Evolutionary conservation across 2,888 invertebrate species (phyloP).

Genomic region (Thysanoteuthis rhombus): DNA sequence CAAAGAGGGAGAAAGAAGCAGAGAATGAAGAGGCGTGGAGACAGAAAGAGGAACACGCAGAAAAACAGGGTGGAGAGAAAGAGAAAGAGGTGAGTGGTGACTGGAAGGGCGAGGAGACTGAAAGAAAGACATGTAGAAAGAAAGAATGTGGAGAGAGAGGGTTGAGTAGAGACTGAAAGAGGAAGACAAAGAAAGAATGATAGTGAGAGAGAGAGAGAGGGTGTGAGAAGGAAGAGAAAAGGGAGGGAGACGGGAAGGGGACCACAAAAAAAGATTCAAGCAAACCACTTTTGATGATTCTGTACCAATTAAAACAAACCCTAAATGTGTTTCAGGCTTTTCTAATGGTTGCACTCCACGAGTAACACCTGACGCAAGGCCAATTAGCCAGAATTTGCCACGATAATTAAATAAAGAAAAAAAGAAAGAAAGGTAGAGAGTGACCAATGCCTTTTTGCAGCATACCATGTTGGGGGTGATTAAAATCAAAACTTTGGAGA

Average conservation of each 20-base stretch:
- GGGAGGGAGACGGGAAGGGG: rapidly evolving
- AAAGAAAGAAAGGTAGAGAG: background rate
- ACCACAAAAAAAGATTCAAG: background rate
- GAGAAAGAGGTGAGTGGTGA: too few species aligned
- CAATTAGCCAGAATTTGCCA: background rate
- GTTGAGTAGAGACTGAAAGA: background rate
- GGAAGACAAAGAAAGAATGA: background rate
- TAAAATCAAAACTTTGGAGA: too few species aligned
- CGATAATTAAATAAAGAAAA: background rate
- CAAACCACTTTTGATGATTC: background rate
- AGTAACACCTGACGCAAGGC: background rate
- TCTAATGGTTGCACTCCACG: background rate
- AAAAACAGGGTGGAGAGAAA: too few species aligned
- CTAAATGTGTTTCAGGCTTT: background rate
- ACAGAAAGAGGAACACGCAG: too few species aligned
- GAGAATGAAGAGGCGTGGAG: background rate
- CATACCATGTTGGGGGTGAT: background rate
- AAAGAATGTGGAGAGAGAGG: background rate
- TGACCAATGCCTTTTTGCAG: too few species aligned
- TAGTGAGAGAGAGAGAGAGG: background rate
- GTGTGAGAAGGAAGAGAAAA: background rate
- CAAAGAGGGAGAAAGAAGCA: background rate
- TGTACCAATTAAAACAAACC: background rate
- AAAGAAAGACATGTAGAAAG: background rate
- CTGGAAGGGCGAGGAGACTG: too few species aligned